These are phyloP conservation scores for Mycetomoellerius zeteki DNA, from an alignment of 1,140 invertebrate species.

Conservation along the genomic window DNA sequence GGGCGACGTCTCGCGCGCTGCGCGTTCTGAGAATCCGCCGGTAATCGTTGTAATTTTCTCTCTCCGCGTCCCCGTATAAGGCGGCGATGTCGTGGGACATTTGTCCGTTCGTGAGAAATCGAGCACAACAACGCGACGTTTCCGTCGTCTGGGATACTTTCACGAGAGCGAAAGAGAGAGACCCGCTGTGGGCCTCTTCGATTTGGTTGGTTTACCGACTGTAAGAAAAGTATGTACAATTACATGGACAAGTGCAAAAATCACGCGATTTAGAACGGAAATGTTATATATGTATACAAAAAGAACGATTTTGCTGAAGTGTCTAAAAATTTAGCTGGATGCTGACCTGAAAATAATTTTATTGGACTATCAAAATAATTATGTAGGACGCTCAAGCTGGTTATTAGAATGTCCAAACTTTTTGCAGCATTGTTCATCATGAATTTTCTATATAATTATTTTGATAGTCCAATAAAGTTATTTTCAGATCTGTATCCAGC, in stretches of 20 bases:
- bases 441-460: no score
- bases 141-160: not conserved
- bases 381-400: no score
- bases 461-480: no score
- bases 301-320: no score
- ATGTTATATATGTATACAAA: not conserved
- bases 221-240: not conserved
- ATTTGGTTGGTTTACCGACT: not conserved
- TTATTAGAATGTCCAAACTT: no score
- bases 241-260: not conserved
- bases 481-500: no score
- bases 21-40: slow-evolving; percentile 64
- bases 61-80: slow-evolving; percentile 60
- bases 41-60: slow-evolving; percentile 74
- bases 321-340: no score
- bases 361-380: no score
- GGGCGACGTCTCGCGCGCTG: slow-evolving; percentile 43
- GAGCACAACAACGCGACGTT: slow-evolving; percentile 34
- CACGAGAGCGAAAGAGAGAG: not conserved
- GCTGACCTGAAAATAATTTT: no score
- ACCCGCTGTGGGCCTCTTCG: not conserved
- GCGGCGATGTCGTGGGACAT: slow-evolving; percentile 39
- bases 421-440: no score
- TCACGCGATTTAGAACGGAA: not conserved
- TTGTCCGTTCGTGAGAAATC: slow-evolving; percentile 43